These are phyloP conservation scores for Machaerirhynchus nigripectus DNA, from an alignment of 2,113 vertebrate species.

Conservation along the genomic window DNA sequence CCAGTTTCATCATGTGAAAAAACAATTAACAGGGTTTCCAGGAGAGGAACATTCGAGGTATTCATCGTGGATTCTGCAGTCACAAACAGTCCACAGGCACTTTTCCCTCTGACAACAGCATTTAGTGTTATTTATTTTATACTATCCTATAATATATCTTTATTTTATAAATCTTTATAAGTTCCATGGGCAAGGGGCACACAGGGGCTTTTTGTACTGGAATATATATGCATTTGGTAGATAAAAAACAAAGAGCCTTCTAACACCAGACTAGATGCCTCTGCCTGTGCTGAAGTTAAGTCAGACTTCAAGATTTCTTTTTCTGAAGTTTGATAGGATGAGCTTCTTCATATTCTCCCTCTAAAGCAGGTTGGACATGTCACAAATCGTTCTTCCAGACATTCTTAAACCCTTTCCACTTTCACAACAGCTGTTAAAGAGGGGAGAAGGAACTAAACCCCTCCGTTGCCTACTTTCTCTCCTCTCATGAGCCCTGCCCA, in stretches of 20 bases:
- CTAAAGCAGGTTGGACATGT: neutral
- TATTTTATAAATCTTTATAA: neutral
- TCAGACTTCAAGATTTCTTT: neutral
- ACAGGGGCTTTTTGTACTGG: neutral
- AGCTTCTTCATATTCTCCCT: neutral
- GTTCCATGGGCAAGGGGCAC: neutral
- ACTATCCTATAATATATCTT: neutral
- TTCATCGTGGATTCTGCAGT: neutral
- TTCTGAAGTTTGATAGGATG: neutral
- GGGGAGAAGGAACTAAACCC: neutral
- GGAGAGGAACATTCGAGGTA: conserved; percentile 8
- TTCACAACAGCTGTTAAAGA: neutral
- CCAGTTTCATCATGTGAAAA: conserved; percentile 37
- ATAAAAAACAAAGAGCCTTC: neutral
- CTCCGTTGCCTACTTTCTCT: neutral
- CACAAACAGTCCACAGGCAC: neutral
- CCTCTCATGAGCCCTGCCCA: neutral
- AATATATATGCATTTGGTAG: neutral
- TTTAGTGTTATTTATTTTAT: neutral
- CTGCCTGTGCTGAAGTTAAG: neutral
- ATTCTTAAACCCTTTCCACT: neutral
- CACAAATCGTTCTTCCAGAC: neutral
- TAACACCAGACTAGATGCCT: neutral
- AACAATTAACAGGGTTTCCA: conserved; percentile 35
- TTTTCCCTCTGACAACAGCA: neutral